phyloP scores from a whole-genome alignment of 2,888 invertebrate genomes.

The Tetranychus piercei region DNA sequence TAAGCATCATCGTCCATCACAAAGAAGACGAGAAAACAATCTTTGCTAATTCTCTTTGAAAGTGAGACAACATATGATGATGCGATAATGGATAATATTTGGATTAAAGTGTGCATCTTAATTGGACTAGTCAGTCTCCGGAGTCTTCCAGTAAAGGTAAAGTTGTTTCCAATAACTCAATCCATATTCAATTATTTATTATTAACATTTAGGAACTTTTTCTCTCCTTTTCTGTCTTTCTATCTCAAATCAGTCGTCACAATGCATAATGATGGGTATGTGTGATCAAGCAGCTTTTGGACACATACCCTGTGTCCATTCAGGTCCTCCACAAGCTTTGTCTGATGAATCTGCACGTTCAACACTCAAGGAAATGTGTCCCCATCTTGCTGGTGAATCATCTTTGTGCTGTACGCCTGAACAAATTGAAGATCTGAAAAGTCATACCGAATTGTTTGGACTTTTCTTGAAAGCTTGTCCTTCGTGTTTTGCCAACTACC shows the following conservation, averaged over 20 bases:
- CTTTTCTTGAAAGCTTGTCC: slow-evolving; percentile 24
- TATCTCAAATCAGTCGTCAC: not conserved
- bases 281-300: slow-evolving; percentile 24
- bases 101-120: not conserved
- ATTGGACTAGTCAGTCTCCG: not conserved
- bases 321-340: slow-evolving; percentile 22
- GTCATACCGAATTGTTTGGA: slow-evolving; percentile 21
- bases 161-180: not conserved
- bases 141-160: not conserved
- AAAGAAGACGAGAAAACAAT: not conserved
- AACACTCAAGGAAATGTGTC: slow-evolving; percentile 23
- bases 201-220: not conserved
- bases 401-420: slow-evolving; percentile 45
- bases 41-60: not conserved
- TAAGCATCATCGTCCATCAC: too few relatives aligned
- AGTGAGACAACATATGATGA: not conserved
- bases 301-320: slow-evolving; percentile 21
- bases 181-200: not conserved
- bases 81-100: not conserved
- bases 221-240: not conserved
- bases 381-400: slow-evolving; percentile 18
- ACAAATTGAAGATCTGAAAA: slow-evolving; percentile 38
- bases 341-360: slow-evolving; percentile 22
- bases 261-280: slow-evolving; percentile 24
- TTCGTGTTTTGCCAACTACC: slow-evolving; percentile 24